These are phyloP conservation scores for Geothlypis trichas DNA, from an alignment of 2,113 vertebrate species.

Conservation along the genomic window DNA sequence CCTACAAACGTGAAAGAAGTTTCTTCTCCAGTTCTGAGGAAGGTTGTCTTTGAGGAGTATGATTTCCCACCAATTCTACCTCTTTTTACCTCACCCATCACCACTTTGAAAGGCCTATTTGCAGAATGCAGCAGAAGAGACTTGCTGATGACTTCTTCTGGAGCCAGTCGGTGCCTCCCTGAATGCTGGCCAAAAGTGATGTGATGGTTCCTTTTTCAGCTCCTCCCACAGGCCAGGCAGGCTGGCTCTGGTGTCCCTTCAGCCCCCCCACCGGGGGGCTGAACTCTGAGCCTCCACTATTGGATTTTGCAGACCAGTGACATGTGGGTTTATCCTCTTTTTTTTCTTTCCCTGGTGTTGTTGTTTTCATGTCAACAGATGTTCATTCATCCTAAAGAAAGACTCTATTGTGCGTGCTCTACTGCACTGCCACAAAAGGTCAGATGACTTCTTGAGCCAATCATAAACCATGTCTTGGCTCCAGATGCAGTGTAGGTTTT, in stretches of 20 bases:
- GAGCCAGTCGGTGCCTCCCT: not conserved
- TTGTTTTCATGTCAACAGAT: not conserved
- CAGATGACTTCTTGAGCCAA: not conserved
- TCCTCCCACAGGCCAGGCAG: not conserved
- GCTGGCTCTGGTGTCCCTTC: not conserved
- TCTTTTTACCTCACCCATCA: not conserved
- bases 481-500: not conserved
- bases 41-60: not conserved
- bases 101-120: not conserved
- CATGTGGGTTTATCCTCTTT: not conserved
- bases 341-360: not conserved
- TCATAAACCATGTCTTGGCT: not conserved
- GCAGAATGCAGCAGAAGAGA: not conserved
- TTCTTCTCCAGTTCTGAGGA: constrained; percentile 35
- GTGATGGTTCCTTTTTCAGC: not conserved
- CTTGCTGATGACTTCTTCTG: not conserved
- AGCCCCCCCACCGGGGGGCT: not conserved
- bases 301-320: not conserved
- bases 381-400: constrained; percentile 1
- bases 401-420: not conserved
- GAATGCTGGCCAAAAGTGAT: not conserved
- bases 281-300: not conserved
- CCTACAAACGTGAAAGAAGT: not conserved
- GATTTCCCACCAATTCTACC: not conserved
- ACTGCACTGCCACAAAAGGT: not conserved